Base-by-base conservation (phyloP, 2,888 invertebrate species). In the Acleris holmiana region DNA sequence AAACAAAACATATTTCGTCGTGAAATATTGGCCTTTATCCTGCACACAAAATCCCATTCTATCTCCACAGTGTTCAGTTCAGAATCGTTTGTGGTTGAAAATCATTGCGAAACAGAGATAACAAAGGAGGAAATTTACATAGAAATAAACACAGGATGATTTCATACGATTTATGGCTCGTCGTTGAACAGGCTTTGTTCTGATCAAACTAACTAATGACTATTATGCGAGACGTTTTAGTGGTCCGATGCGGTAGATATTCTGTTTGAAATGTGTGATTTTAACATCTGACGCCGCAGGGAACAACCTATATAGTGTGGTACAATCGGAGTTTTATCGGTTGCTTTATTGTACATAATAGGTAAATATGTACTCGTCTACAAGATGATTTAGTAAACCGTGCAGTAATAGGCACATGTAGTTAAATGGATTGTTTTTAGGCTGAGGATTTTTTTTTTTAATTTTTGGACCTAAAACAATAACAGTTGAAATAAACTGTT, bases 111-210 rank as follows among this genome's bases (percentile, higher is more conserved):
- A 55, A n/a, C 15, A n/a, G 49, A 65, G 65, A 65, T 65, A 65
- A 65, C 65, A 65, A 65, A 60, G 65, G 49, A 47, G 64, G 49
- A 65, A 65, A 65, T 65, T 65, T 65, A 65, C 65, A 65, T 65
- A 65, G 65, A 65, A 65, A 65, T 65, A 65, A 65, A 65, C 65
- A 65, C 49, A 59, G 65, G 65, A 55, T 65, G 65, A 65, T 65
- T 65, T 65, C 60, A 35, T 19, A 55, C 59, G 60, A 65, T 65
- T 65, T 65, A 65, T 65, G 65, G 49, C 29, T 18, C 23, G 56
- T 47, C 46, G 23, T 44, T 54, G 60, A 50, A 62, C 50, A 29
- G 40, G 59, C 65, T 65, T 65, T 65, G 65, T 65, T 65, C 49
- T 23, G 60, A 60, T 65, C 65, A 65, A 65, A 65, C 65, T 64